Conservation (phyloP, 2,113 vertebrate species). For the Ahaetulla prasina region DNA sequence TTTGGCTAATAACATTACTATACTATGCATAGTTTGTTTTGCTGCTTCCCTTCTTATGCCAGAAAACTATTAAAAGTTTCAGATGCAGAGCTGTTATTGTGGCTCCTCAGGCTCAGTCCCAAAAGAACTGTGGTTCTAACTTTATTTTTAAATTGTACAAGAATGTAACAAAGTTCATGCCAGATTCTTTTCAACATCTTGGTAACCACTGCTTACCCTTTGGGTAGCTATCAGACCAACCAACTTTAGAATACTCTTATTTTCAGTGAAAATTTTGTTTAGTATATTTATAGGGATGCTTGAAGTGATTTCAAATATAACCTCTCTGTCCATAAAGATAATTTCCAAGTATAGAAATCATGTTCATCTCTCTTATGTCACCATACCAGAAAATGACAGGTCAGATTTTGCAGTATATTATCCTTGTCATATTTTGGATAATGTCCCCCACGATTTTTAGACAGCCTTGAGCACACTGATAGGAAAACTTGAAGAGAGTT, state of each 20-base stretch:
- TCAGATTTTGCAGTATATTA: background rate
- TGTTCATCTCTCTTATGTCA: background rate
- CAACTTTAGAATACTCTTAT: background rate
- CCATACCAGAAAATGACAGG: background rate
- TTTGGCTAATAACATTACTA: background rate
- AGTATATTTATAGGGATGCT: constrained; percentile 8
- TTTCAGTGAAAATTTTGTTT: background rate
- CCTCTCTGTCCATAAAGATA: background rate
- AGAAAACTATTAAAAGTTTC: constrained; percentile 19
- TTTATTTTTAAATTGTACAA: constrained; percentile 50
- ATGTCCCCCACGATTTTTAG: background rate
- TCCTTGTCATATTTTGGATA: background rate
- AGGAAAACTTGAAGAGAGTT: background rate
- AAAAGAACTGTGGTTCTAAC: constrained; percentile 34
- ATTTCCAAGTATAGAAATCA: background rate
- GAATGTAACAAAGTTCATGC: constrained; percentile 15
- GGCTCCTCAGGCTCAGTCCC: background rate
- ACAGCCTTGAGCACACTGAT: background rate
- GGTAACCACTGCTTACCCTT: accelerated
- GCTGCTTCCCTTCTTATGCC: background rate
- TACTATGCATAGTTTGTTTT: background rate
- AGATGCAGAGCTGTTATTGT: constrained; percentile 26
- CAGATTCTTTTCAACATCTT: accelerated
- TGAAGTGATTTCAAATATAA: background rate
- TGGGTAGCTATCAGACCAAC: background rate